These are phyloP conservation scores for Lepisosteus oculatus DNA, from an alignment of 2,113 vertebrate species.

Conservation along the genomic window DNA sequence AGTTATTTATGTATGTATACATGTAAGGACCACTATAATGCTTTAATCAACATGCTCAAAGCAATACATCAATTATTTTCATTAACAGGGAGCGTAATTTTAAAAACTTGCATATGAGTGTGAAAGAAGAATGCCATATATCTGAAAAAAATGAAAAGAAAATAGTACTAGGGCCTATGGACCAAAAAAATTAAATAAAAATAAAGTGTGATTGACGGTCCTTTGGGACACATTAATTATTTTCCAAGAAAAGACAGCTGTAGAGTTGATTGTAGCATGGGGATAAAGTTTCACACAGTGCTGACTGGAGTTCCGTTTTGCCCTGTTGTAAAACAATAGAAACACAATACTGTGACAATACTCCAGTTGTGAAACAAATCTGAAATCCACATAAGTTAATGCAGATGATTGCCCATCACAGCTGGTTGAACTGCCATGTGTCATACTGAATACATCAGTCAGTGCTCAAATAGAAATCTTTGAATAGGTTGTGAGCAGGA, in stretches of 20 bases:
- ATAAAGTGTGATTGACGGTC: conserved; percentile 5
- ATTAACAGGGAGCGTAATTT: too few species aligned
- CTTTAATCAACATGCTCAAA: not conserved
- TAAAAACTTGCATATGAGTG: too few species aligned
- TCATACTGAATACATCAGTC: conserved; percentile 7
- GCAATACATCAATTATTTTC: not conserved
- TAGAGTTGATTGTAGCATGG: not conserved
- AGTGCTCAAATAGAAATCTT: not conserved
- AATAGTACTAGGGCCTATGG: too few species aligned
- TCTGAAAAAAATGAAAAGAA: too few species aligned
- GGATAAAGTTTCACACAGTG: conserved; percentile 2
- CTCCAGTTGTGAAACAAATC: not conserved
- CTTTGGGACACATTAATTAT: conserved; percentile 2
- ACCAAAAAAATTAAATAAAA: not conserved
- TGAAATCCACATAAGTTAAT: not conserved
- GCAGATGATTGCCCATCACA: not conserved
- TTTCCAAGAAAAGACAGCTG: not conserved
- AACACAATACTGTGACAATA: not conserved
- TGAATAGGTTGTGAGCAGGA: not conserved
- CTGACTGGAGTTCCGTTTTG: not conserved
- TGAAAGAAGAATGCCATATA: too few species aligned
- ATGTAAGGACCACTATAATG: not conserved
- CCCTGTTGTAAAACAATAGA: conserved; percentile 2
- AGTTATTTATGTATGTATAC: not conserved
- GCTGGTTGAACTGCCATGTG: too few species aligned